These are phyloP conservation scores for Cephonodes hylas DNA, from an alignment of 2,888 invertebrate species.

Conservation along the genomic window DNA sequence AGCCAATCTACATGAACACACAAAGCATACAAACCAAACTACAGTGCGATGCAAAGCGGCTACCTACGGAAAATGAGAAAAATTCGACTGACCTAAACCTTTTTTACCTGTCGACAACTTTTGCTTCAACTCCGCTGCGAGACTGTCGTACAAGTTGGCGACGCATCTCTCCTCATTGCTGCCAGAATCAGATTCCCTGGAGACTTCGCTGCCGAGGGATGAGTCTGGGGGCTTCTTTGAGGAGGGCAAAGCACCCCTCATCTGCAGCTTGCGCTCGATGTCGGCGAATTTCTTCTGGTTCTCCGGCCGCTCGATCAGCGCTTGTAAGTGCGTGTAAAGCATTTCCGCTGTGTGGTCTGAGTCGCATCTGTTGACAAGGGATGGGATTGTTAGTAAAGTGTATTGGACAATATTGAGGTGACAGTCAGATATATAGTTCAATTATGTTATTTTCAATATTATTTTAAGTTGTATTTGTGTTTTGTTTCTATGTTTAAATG, in stretches of 20 bases:
- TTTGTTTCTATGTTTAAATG: no score
- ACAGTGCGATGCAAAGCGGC: constrained; percentile 33
- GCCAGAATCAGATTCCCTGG: constrained; percentile 86
- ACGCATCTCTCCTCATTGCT: constrained; percentile 86
- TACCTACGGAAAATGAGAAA: constrained; percentile 43
- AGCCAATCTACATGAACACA: constrained; percentile 30
- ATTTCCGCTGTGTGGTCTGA: constrained; percentile 95
- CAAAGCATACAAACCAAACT: constrained; percentile 33
- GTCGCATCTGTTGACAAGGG: constrained; percentile 84
- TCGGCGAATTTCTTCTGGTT: constrained; percentile 92
- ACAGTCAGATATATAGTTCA: no score
- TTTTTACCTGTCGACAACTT: constrained; percentile 82
- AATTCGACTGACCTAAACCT: constrained; percentile 71
- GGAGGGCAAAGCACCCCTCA: constrained; percentile 80
- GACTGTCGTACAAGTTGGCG: constrained; percentile 92
- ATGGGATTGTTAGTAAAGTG: not conserved
- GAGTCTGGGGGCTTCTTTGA: constrained; percentile 86
- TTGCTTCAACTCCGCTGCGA: constrained; percentile 92
- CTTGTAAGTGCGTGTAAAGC: constrained; percentile 91
- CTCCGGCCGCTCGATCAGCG: constrained; percentile 90
- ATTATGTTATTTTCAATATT: no score
- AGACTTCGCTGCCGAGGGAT: constrained; percentile 88
- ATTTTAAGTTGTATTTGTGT: no score
- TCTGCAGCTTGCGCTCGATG: constrained; percentile 83
- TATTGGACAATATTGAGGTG: no score